These are phyloP conservation scores for Ceraclea dissimilis DNA, from an alignment of 2,888 invertebrate species.

Conservation along the genomic window DNA sequence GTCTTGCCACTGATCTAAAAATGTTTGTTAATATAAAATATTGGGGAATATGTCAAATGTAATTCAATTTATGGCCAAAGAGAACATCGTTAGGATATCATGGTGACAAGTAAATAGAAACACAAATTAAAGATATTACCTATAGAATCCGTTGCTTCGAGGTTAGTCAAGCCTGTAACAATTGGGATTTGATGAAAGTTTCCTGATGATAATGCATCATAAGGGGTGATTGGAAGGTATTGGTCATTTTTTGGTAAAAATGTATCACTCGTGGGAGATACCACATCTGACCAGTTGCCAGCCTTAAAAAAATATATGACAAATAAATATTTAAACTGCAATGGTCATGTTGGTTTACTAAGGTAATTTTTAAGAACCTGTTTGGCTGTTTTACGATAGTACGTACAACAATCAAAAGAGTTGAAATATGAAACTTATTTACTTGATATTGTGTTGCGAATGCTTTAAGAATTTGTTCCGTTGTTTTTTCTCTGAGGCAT, in stretches of 20 bases:
- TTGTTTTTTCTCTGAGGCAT: constrained; percentile 55
- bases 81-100: no score
- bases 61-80: no score
- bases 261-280: constrained; percentile 57
- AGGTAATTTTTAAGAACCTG: no score
- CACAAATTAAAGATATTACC: constrained; percentile 31
- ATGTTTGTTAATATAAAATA: not conserved
- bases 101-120: no score
- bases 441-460: constrained; percentile 51
- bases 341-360: no score
- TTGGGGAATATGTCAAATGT: no score
- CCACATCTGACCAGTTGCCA: constrained; percentile 48
- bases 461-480: constrained; percentile 52
- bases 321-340: no score
- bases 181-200: constrained; percentile 54
- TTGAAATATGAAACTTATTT: not conserved
- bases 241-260: constrained; percentile 54
- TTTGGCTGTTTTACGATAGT: no score
- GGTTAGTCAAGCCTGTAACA: constrained; percentile 60
- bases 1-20: constrained; percentile 53
- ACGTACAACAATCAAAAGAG: not conserved
- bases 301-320: constrained; percentile 39
- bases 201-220: constrained; percentile 45
- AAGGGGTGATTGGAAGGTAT: constrained; percentile 51
- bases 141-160: constrained; percentile 54